Conservation (phyloP, 2,113 vertebrate genomes). For the Pterocles burchelli region DNA sequence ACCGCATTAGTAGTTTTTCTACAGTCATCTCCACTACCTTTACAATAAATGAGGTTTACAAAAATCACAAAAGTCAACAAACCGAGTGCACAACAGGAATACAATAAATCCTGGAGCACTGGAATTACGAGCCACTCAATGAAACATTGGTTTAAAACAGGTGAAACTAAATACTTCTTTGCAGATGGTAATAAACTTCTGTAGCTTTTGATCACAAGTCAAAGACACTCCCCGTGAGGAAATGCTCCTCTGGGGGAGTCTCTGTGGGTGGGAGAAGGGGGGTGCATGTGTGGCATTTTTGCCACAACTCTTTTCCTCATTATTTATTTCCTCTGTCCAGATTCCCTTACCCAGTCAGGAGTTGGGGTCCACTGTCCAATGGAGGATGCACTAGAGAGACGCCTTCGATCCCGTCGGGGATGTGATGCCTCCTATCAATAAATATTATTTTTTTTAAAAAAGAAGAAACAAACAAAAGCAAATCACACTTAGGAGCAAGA, state of each 20-base stretch:
- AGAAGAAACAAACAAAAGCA: not conserved
- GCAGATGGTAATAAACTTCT: not conserved
- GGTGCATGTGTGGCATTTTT: not conserved
- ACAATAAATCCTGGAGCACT: not conserved
- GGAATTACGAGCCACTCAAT: not conserved
- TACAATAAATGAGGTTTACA: not conserved
- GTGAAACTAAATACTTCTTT: not conserved
- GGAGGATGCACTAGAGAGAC: constrained; percentile 82
- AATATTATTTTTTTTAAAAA: not conserved
- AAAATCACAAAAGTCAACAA: not conserved
- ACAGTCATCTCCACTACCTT: not conserved
- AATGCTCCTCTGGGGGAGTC: not conserved
- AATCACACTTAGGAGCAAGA: not conserved
- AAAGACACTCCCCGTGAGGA: not conserved
- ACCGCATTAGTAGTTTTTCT: not conserved
- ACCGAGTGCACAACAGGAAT: not conserved
- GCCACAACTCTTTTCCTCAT: not conserved
- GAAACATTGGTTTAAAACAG: not conserved
- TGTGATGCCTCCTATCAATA: constrained; percentile 84
- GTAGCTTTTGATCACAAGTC: not conserved
- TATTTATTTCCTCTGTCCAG: not conserved
- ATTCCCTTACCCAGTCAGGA: constrained; percentile 88
- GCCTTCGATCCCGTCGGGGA: constrained; percentile 81
- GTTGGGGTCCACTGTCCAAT: constrained; percentile 87
- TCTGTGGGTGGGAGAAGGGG: not conserved